Evolutionary conservation across 2,113 vertebrate species (phyloP).

Genomic region (Gasterosteus aculeatus): DNA sequence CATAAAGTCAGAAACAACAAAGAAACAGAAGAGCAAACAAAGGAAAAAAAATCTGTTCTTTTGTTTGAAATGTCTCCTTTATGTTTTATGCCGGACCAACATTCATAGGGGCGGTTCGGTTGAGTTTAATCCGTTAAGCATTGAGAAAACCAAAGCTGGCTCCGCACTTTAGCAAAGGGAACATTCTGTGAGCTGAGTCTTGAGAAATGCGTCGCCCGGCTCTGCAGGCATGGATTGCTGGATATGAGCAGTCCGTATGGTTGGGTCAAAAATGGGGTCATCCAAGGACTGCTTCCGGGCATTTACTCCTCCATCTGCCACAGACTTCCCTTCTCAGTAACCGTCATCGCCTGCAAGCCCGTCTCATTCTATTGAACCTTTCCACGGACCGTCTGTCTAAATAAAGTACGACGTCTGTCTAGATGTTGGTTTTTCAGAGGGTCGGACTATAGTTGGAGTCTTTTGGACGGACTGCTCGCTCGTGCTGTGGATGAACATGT

Average conservation of each 20-base stretch:
- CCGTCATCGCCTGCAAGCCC: conserved; percentile 35
- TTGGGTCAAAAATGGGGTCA: conserved; percentile 74
- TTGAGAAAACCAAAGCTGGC: neutral
- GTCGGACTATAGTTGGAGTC: neutral
- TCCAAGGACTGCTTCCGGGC: conserved; percentile 76
- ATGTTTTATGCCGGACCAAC: conserved; percentile 11
- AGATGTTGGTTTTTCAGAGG: neutral
- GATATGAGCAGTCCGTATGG: conserved; percentile 66
- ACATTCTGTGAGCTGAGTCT: conserved; percentile 7
- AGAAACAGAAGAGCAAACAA: conserved; percentile 11
- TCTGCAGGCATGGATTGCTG: conserved; percentile 54
- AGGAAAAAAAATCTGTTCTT: neutral
- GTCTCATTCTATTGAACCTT: conserved; percentile 42
- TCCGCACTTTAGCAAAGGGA: neutral
- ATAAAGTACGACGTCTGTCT: conserved; percentile 18
- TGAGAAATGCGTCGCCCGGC: conserved; percentile 41
- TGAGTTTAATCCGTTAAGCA: conserved; percentile 3
- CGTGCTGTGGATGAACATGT: conserved; percentile 21
- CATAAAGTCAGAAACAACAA: conserved; percentile 16
- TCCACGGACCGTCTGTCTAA: conserved; percentile 20
- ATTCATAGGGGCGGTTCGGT: neutral
- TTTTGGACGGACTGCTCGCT: conserved; percentile 6
- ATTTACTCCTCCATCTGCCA: conserved; percentile 79
- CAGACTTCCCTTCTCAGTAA: conserved; percentile 45
- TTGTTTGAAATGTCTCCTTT: conserved; percentile 7